phyloP scores from a whole-genome alignment of 2,113 vertebrate genomes.

The Vimba vimba region DNA sequence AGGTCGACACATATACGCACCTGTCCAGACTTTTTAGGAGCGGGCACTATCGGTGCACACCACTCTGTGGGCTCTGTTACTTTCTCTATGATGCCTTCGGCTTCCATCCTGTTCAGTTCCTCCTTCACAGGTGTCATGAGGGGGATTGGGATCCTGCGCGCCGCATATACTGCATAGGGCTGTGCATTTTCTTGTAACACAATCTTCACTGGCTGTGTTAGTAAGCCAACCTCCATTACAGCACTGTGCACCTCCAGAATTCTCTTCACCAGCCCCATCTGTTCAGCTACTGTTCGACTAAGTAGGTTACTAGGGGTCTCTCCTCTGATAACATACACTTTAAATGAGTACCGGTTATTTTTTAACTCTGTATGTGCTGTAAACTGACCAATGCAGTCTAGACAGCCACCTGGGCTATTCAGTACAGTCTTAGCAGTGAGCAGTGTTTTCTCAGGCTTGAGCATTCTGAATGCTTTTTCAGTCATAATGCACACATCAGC shows the following conservation, averaged over 20 bases:
- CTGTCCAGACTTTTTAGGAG: too few species aligned
- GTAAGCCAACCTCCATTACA: background rate
- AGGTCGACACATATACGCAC: too few species aligned
- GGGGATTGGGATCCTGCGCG: too few species aligned
- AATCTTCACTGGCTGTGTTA: constrained; percentile 13
- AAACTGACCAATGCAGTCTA: background rate
- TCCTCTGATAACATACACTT: constrained; percentile 13
- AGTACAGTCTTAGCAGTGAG: constrained; percentile 17
- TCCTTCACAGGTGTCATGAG: too few species aligned
- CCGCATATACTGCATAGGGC: too few species aligned
- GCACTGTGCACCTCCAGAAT: background rate
- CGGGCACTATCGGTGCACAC: too few species aligned
- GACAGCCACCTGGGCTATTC: background rate
- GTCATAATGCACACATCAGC: too few species aligned
- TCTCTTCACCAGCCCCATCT: constrained; percentile 5
- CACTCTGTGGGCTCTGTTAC: too few species aligned
- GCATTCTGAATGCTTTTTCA: too few species aligned
- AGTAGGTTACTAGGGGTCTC: constrained; percentile 22
- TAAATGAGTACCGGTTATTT: constrained; percentile 15
- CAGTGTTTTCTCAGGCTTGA: too few species aligned
- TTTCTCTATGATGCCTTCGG: too few species aligned
- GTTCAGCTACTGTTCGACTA: background rate
- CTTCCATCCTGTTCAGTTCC: too few species aligned
- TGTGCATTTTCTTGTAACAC: background rate
- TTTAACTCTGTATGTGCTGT: background rate